These are phyloP conservation scores for Lanius collurio DNA, from an alignment of 2,113 vertebrate genomes.

Conservation along the genomic window DNA sequence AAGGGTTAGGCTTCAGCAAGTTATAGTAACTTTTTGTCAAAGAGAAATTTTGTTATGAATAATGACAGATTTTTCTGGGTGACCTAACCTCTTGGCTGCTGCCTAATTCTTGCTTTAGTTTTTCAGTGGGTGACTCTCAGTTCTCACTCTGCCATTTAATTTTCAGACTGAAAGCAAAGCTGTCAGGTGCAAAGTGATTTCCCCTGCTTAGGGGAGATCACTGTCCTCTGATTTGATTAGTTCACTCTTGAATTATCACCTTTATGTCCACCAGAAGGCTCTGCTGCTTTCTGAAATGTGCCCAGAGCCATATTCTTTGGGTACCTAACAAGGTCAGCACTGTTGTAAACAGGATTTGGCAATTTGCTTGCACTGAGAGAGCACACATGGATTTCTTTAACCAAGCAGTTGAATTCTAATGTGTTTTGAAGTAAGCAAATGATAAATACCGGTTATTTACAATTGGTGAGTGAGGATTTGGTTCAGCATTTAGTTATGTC, in stretches of 20 bases:
- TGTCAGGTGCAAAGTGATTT: conserved; percentile 68
- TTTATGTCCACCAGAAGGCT: conserved; percentile 19
- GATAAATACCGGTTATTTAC: not conserved
- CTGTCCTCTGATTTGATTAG: not conserved
- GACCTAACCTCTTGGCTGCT: conserved; percentile 5
- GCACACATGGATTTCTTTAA: not conserved
- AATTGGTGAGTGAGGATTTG: not conserved
- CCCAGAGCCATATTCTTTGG: not conserved
- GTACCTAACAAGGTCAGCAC: not conserved
- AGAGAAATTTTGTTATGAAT: not conserved
- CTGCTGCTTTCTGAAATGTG: not conserved
- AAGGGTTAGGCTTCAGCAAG: not conserved
- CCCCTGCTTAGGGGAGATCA: conserved; percentile 39
- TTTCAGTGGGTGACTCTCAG: conserved; percentile 9
- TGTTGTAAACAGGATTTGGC: not conserved
- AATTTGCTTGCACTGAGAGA: not conserved
- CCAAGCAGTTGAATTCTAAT: not conserved
- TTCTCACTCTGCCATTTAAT: conserved; percentile 34
- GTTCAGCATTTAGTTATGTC: not conserved
- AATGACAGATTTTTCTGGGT: not conserved
- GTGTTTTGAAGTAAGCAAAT: not conserved
- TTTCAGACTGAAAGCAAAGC: conserved; percentile 37
- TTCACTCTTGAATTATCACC: conserved; percentile 30
- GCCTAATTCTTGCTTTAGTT: not conserved
- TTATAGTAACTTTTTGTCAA: not conserved